Conservation (phyloP, 2,888 invertebrate species). For the Sicus ferrugineus region DNA sequence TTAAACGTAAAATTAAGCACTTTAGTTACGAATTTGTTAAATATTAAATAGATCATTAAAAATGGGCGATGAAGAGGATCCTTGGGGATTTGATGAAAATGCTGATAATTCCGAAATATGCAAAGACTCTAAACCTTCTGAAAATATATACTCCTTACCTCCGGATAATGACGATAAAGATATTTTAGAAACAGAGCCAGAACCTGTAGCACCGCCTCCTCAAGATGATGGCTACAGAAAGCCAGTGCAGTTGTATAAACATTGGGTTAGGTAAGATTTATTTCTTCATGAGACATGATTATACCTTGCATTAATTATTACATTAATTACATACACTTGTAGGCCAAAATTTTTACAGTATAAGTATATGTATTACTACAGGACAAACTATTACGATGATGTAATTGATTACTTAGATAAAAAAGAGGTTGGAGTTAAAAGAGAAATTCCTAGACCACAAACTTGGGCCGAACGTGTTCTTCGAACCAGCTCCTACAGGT, state of each 20-base stretch:
- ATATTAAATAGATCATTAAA: constrained; percentile 31
- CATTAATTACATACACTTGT: too few relatives aligned
- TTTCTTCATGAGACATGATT: background rate
- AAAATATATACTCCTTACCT: constrained; percentile 45
- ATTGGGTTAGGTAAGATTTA: constrained; percentile 77
- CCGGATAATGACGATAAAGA: constrained; percentile 54
- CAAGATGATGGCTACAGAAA: constrained; percentile 71
- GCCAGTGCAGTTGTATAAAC: constrained; percentile 75
- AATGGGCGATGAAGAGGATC: constrained; percentile 67
- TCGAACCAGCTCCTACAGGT: constrained; percentile 70
- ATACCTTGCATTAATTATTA: background rate
- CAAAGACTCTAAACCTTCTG: constrained; percentile 58
- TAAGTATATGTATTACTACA: constrained; percentile 83
- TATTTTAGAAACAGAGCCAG: constrained; percentile 63
- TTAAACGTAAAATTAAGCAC: background rate
- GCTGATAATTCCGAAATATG: constrained; percentile 49
- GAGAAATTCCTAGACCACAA: constrained; percentile 80
- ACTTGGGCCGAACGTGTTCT: constrained; percentile 87
- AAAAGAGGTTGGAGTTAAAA: constrained; percentile 72
- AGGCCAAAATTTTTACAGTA: constrained; percentile 84
- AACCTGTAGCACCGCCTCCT: constrained; percentile 63
- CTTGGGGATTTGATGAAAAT: constrained; percentile 68
- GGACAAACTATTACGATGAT: constrained; percentile 86
- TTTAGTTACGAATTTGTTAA: constrained; percentile 18
- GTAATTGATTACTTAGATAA: constrained; percentile 84